phyloP scores from a whole-genome alignment of 2,888 invertebrate species.

The Phaonia tiefii region DNA sequence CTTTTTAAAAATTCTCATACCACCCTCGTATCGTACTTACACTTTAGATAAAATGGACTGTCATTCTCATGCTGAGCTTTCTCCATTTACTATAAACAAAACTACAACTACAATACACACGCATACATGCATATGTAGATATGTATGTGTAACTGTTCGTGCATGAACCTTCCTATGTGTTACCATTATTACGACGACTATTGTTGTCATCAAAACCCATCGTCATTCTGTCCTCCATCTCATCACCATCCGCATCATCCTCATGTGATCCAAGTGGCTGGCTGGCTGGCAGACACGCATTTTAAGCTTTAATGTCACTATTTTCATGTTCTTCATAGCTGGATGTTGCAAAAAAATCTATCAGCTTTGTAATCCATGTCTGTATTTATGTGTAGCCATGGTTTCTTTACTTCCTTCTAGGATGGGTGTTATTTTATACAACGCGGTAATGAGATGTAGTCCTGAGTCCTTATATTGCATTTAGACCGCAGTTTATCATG shows the following conservation, averaged over 20 bases:
- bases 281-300: slow-evolving; percentile 57
- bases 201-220: slow-evolving; percentile 52
- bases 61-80: slow-evolving; percentile 45
- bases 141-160: neutral
- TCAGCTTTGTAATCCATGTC: slow-evolving; percentile 5
- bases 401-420: slow-evolving; percentile 8
- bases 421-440: neutral
- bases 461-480: neutral
- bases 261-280: slow-evolving; percentile 29
- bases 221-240: neutral
- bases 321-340: slow-evolving; percentile 21
- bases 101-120: slow-evolving; percentile 6
- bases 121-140: neutral
- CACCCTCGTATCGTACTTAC: neutral
- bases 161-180: neutral
- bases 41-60: slow-evolving; percentile 25
- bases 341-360: slow-evolving; percentile 7
- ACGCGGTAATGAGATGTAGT: neutral
- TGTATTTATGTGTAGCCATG: slow-evolving; percentile 9
- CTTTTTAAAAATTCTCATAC: too few relatives aligned
- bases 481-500: too few relatives aligned
- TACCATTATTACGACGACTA: slow-evolving; percentile 45
- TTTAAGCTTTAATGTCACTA: slow-evolving; percentile 64
- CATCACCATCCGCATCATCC: slow-evolving; percentile 32
- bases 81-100: slow-evolving; percentile 26